Conservation (phyloP, 2,797 vertebrate genomes). For the Macrochelys suwanniensis region DNA sequence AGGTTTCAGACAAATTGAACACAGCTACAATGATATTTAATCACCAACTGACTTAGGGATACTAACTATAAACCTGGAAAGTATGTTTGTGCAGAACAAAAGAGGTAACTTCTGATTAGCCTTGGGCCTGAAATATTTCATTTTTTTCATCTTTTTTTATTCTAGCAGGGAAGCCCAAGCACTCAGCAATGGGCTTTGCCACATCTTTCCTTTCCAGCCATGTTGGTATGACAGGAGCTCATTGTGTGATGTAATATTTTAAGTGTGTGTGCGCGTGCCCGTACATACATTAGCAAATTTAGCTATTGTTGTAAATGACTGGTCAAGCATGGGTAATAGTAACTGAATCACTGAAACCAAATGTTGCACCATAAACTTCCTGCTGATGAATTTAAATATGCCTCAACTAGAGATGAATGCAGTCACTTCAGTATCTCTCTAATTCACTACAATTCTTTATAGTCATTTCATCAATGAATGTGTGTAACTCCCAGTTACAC, state of each 20-base stretch:
- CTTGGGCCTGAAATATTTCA: background rate
- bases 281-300: background rate
- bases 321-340: background rate
- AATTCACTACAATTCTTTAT: background rate
- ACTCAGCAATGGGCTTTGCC: background rate
- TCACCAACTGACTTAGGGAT: conserved; percentile 45
- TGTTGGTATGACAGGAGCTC: background rate
- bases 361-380: background rate
- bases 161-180: background rate
- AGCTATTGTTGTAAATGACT: background rate
- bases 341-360: background rate
- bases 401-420: background rate
- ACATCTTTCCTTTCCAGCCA: background rate
- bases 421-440: fast-evolving
- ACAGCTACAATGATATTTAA: conserved; percentile 55
- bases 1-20: conserved; percentile 44
- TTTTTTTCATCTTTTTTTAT: background rate
- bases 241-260: background rate
- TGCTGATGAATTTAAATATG: background rate
- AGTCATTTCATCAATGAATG: background rate
- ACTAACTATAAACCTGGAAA: conserved; percentile 69
- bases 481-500: background rate
- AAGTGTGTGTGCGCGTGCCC: fast-evolving
- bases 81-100: background rate
- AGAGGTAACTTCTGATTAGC: background rate